Conservation (phyloP, 2,797 vertebrate species). For the Gadopsis bispinosus region DNA sequence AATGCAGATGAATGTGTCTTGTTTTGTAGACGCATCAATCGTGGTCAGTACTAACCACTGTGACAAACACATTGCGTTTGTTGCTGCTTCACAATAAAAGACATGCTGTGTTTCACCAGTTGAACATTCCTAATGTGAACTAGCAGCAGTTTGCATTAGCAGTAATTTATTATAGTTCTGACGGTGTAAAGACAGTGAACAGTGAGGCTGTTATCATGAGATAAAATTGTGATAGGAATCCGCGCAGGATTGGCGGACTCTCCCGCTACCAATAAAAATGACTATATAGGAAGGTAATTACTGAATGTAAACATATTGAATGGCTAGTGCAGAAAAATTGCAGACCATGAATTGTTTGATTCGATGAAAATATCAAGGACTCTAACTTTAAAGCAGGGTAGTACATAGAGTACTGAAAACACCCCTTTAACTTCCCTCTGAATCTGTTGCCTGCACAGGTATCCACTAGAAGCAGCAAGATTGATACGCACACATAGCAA, state of each 20-base stretch:
- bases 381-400: neutral
- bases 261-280: neutral
- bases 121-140: neutral
- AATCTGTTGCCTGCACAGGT: neutral
- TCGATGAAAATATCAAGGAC: neutral
- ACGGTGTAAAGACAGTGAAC: neutral
- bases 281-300: neutral
- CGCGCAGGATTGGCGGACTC: neutral
- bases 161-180: neutral
- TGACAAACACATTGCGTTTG: neutral
- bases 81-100: slow-evolving; percentile 8
- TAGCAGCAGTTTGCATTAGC: neutral
- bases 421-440: neutral
- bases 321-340: neutral
- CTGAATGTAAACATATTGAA: neutral
- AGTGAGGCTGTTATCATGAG: neutral
- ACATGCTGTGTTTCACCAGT: neutral
- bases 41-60: neutral
- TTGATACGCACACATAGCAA: neutral
- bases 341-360: neutral
- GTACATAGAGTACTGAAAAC: neutral
- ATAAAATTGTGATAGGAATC: neutral
- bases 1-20: neutral
- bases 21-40: neutral
- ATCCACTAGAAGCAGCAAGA: neutral